These are phyloP conservation scores for Centropus bengalensis DNA, from an alignment of 2,113 vertebrate species.

Conservation along the genomic window DNA sequence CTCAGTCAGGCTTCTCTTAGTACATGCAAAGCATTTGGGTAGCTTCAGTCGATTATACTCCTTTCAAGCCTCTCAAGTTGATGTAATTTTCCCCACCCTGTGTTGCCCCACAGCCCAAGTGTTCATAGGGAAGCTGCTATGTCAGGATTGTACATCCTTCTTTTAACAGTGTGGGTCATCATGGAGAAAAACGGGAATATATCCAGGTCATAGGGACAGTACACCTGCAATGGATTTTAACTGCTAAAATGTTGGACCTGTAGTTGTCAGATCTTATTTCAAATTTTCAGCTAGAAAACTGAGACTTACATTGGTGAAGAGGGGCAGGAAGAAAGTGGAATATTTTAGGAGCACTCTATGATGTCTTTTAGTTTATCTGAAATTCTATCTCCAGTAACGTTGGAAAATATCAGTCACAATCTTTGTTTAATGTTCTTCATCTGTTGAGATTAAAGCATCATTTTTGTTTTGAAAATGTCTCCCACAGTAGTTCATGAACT, in stretches of 20 bases:
- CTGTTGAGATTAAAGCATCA: background rate
- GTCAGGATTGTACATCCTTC: background rate
- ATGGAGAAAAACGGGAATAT: background rate
- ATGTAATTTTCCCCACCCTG: background rate
- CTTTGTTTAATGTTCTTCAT: background rate
- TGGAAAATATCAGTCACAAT: background rate
- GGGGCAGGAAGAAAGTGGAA: background rate
- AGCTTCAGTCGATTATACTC: background rate
- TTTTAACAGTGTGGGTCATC: background rate
- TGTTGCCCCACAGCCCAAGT: background rate
- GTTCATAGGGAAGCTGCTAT: background rate
- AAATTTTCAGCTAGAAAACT: background rate
- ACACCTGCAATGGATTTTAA: background rate
- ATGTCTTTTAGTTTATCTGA: background rate
- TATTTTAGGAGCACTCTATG: background rate
- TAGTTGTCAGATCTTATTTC: background rate
- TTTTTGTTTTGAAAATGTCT: slow-evolving; percentile 59
- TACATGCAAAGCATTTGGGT: background rate
- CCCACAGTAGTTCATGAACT: slow-evolving; percentile 24
- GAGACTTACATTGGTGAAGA: background rate
- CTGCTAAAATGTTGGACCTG: background rate
- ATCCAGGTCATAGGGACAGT: background rate
- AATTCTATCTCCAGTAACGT: background rate
- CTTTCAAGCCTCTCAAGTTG: background rate
- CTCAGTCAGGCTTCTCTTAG: background rate